A percentile compares a stretch with the other conserved stretches of the same genome.
Evolutionary conservation across 2,797 vertebrate genomes (phyloP).

Genomic region (Rhynchotus rufescens): DNA sequence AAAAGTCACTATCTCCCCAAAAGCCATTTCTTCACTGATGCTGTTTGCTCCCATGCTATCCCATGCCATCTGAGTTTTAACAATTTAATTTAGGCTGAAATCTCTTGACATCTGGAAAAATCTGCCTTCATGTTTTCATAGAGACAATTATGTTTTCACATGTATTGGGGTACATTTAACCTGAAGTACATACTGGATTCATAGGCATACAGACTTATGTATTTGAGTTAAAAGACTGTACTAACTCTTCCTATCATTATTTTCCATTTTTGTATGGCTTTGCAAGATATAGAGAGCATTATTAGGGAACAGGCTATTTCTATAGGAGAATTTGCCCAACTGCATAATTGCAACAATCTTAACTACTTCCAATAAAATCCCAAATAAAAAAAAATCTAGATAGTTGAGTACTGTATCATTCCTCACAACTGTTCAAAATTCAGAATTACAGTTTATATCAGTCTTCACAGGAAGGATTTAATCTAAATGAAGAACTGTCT

Average conservation of each 20-base stretch:
- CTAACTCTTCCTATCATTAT: neutral
- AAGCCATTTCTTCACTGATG: neutral
- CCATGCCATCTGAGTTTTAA: neutral
- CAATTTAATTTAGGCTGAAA: neutral
- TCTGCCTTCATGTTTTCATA: neutral
- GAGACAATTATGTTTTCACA: neutral
- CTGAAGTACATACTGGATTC: neutral
- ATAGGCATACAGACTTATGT: rapidly evolving
- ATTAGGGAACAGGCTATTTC: neutral
- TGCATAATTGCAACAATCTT: neutral
- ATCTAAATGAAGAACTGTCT: neutral
- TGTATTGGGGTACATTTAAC: neutral
- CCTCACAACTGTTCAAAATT: neutral
- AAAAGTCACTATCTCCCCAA: neutral
- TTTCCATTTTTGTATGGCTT: neutral
- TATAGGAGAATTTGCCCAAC: neutral
- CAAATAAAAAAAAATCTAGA: neutral
- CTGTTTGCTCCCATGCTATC: neutral
- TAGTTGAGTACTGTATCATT: neutral
- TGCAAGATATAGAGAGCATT: neutral
- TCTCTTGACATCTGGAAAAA: neutral
- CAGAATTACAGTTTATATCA: neutral
- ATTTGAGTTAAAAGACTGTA: neutral
- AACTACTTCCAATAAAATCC: neutral
- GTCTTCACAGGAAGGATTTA: neutral